Conservation (phyloP, 1,140 invertebrate genomes). For the Rhopalosiphum padi region DNA sequence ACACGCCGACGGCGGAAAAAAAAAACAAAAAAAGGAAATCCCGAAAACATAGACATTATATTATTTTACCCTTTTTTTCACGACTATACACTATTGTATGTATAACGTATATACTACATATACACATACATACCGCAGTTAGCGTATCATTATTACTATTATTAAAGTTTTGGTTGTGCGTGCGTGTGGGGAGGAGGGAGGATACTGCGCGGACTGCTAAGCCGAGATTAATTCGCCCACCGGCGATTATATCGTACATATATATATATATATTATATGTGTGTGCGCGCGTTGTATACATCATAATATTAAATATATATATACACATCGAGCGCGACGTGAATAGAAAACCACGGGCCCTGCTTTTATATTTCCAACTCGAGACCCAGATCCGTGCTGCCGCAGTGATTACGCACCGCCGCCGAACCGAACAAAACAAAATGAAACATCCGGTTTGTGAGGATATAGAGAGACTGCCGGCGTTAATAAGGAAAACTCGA, state of each 20-base stretch:
- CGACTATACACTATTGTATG: neutral
- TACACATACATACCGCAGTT: neutral
- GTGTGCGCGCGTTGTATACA: no score
- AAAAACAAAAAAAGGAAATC: neutral
- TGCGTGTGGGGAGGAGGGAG: no score
- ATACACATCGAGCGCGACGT: neutral
- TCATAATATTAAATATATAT: no score
- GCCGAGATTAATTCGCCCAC: slow-evolving; percentile 22
- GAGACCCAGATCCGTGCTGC: neutral
- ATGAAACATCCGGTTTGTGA: slow-evolving; percentile 8
- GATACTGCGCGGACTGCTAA: neutral
- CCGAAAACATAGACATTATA: neutral
- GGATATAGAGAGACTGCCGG: no score
- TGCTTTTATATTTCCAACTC: neutral
- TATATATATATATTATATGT: neutral
- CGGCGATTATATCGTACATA: neutral
- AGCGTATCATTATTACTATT: neutral
- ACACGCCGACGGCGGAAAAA: neutral
- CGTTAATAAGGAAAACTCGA: slow-evolving; percentile 28
- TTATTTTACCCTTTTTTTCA: neutral
- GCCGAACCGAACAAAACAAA: neutral
- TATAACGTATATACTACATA: no score
- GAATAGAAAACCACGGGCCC: neutral
- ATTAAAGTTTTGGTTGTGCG: neutral
- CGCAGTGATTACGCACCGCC: neutral